Percentiles rank a stretch among this genome's conserved stretches.
Conservation (phyloP, 2,888 invertebrate species). For the Eupithecia inturbata region DNA sequence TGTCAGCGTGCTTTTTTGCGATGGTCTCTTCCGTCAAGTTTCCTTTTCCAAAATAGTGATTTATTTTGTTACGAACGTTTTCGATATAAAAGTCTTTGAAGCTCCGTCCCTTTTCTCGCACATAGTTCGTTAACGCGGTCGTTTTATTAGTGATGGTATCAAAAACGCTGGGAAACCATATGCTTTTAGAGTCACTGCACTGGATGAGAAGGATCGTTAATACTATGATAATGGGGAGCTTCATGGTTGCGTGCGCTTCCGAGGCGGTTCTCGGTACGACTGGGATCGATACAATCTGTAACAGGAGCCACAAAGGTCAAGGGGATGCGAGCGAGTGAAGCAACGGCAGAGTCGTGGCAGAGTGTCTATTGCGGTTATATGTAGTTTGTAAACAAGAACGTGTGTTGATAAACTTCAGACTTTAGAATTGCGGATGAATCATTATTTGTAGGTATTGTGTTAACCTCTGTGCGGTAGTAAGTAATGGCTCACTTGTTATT, state of each 20-base stretch:
- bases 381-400: slow-evolving; percentile 39
- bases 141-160: slow-evolving; percentile 68
- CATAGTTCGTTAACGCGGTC: slow-evolving; percentile 62
- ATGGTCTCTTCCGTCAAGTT: slow-evolving; percentile 35
- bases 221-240: slow-evolving; percentile 54
- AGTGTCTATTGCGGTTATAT: slow-evolving; percentile 1
- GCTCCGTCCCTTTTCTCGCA: slow-evolving; percentile 64
- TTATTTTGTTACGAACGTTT: slow-evolving; percentile 66
- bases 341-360: slow-evolving; percentile 34
- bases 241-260: slow-evolving; percentile 58
- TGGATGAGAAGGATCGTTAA: slow-evolving; percentile 59
- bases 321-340: slow-evolving; percentile 55
- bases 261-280: slow-evolving; percentile 29
- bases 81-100: slow-evolving; percentile 65
- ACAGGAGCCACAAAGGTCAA: slow-evolving; percentile 67
- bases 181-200: slow-evolving; percentile 56
- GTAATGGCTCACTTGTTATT: not conserved
- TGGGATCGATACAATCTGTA: slow-evolving; percentile 55
- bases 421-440: slow-evolving; percentile 41
- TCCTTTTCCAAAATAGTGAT: slow-evolving; percentile 57
- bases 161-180: slow-evolving; percentile 69
- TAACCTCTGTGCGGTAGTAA: not conserved
- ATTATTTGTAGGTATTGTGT: slow-evolving; percentile 12
- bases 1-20: not conserved
- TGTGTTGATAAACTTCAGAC: slow-evolving; percentile 39